Evolutionary conservation across 64 coral and sea anemone genomes (phyloP).

Genomic region (Stichodactyla helianthus): DNA sequence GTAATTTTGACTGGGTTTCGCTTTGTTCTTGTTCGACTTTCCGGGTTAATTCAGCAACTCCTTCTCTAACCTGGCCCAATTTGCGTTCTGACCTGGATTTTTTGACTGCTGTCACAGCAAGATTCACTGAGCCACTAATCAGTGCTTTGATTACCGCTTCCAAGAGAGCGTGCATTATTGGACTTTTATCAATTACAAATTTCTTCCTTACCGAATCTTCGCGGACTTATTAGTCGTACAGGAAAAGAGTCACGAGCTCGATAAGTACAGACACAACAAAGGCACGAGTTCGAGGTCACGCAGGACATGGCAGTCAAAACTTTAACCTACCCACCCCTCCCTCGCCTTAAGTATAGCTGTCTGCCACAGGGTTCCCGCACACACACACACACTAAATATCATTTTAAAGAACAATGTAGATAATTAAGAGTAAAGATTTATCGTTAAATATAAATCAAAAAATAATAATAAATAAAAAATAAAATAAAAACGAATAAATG

Average conservation of each 20-base stretch:
- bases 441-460: too few species aligned
- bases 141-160: not conserved
- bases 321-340: not conserved
- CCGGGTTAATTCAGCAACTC: not conserved
- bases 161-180: not conserved
- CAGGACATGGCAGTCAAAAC: not conserved
- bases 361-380: too few species aligned
- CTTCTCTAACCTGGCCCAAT: not conserved
- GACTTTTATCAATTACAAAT: too few species aligned
- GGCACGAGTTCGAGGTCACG: not conserved
- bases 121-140: not conserved
- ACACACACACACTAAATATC: too few species aligned
- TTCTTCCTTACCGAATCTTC: too few species aligned
- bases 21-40: not conserved
- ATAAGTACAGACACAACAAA: not conserved
- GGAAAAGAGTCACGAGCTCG: too few species aligned
- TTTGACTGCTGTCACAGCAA: not conserved
- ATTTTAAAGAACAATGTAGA: too few species aligned
- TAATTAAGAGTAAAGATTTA: too few species aligned
- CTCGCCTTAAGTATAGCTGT: too few species aligned
- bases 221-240: too few species aligned
- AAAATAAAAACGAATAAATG: too few species aligned
- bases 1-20: not conserved
- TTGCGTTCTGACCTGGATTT: not conserved
- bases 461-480: too few species aligned